These are phyloP conservation scores for Conchocele bisecta DNA, from an alignment of 2,888 invertebrate species.

Conservation along the genomic window DNA sequence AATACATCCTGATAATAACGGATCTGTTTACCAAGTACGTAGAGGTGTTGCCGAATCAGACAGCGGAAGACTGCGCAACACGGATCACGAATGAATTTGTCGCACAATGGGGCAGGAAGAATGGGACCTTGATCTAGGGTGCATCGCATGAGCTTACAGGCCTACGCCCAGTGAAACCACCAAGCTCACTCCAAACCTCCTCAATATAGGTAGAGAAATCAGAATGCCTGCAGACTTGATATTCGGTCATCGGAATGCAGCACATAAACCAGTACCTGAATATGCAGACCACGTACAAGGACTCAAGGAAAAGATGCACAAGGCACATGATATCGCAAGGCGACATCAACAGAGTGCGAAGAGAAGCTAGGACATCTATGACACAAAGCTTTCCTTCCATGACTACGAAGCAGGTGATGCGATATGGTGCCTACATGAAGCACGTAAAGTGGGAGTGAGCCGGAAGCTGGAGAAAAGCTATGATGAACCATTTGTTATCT, in stretches of 20 bases:
- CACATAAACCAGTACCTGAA: background rate
- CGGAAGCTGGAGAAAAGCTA: conserved; percentile 29
- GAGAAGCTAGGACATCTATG: conserved; percentile 31
- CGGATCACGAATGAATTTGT: no score
- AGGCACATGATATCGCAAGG: conserved; percentile 7
- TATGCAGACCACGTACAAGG: conserved; percentile 13
- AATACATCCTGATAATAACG: no score
- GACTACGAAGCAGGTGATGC: conserved; percentile 26
- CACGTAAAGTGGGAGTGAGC: conserved; percentile 13
- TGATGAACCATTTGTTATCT: conserved; percentile 31
- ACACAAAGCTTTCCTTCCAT: conserved; percentile 8
- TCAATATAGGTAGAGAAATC: conserved; percentile 47
- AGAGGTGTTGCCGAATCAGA: no score
- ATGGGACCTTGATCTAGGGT: conserved; percentile 53
- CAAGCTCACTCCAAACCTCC: conserved; percentile 37
- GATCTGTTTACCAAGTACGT: no score
- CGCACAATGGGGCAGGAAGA: conserved; percentile 45
- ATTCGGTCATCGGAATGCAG: background rate
- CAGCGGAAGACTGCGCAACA: no score
- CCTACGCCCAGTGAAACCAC: conserved; percentile 42
- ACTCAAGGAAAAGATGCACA: background rate
- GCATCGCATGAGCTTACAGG: conserved; percentile 50
- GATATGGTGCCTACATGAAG: conserved; percentile 29
- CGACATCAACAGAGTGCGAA: conserved; percentile 14
- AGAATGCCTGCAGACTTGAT: conserved; percentile 35